phyloP scores from a whole-genome alignment of 2,888 invertebrate species.

The Mesoligia furuncula region DNA sequence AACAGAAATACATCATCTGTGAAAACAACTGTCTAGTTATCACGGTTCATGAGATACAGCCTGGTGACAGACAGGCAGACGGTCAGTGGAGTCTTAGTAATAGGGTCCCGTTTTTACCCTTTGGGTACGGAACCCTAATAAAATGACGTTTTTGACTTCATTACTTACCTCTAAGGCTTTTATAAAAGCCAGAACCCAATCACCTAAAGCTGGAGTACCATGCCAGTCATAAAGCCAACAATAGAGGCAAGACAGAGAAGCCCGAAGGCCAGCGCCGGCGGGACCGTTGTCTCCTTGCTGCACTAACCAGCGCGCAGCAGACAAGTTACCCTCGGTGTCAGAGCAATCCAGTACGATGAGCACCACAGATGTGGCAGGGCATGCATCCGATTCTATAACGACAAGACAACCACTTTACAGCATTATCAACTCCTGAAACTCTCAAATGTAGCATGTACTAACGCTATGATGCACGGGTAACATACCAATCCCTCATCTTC shows the following conservation, averaged over 20 bases:
- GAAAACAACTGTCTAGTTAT: too few species aligned
- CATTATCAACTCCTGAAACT: constrained; percentile 20
- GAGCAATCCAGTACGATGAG: constrained; percentile 89
- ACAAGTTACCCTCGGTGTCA: constrained; percentile 74
- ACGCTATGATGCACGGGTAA: not conserved
- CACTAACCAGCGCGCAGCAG: constrained; percentile 83
- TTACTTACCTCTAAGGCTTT: constrained; percentile 89
- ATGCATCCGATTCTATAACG: constrained; percentile 83
- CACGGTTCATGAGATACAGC: too few species aligned
- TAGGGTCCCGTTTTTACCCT: too few species aligned
- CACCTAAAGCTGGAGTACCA: constrained; percentile 91
- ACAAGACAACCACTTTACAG: constrained; percentile 26
- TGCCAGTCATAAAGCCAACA: constrained; percentile 92
- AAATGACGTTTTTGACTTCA: not conserved
- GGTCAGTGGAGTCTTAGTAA: too few species aligned
- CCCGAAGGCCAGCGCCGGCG: constrained; percentile 89
- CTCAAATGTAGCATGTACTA: constrained; percentile 6
- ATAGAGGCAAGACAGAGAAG: constrained; percentile 92
- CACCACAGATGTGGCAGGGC: constrained; percentile 91
- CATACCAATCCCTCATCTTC: not conserved
- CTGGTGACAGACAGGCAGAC: too few species aligned
- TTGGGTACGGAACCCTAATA: not conserved
- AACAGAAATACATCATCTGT: too few species aligned
- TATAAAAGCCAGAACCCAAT: constrained; percentile 92
- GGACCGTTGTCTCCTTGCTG: constrained; percentile 82